Evolutionary conservation across 2,113 vertebrate species (phyloP), one percentile per base, ranked within the genome.

Genomic region (Odontesthes bonariensis): DNA sequence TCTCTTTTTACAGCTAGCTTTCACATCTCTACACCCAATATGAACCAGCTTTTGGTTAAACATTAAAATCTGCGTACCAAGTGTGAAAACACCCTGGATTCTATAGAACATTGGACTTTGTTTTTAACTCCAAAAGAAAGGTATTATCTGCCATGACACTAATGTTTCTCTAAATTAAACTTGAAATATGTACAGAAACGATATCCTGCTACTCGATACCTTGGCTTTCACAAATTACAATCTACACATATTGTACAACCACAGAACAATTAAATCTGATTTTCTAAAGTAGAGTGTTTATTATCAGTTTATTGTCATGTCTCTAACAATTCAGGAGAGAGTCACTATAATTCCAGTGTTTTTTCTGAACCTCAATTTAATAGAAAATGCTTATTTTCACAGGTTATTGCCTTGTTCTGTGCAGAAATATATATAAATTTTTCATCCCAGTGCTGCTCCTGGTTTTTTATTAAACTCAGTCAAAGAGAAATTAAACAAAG

Each of bases 301-400:
- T 52, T 42, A 59, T 79, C 69, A 54, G 54, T 79, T 85, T 38
- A 78, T 86, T 82, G 83, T 81, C 70, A 81, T 73, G 40, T 51
- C 33, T 22, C 35, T 49, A 77, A 76, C 3, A 5, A 59, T 52
- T 77, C 66, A 42, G 17, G 22, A 40, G 74, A 69, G 62, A 81
- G 61, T 54, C 32, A 49, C 56, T 27, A 20, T 40, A 72, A 52
- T 40, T 72, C 22, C 67, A 56, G 23, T 10, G 57, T 59, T 77
- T 56, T 46, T 59, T 61, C 73, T 60, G 20, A 80, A 40, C 22
- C 47, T 20, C 58, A 47, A 7, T 73, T 69, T 85, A 86, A 91
- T 90, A 86, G 68, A 77, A 90, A 85, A 80, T 59, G 57, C 44
- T 80, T 73, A 73, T 89, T 87, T 87, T 86, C 31, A 64, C 65